phyloP scores from a whole-genome alignment of 2,113 vertebrate genomes.

The Poeciliopsis occidentalis region DNA sequence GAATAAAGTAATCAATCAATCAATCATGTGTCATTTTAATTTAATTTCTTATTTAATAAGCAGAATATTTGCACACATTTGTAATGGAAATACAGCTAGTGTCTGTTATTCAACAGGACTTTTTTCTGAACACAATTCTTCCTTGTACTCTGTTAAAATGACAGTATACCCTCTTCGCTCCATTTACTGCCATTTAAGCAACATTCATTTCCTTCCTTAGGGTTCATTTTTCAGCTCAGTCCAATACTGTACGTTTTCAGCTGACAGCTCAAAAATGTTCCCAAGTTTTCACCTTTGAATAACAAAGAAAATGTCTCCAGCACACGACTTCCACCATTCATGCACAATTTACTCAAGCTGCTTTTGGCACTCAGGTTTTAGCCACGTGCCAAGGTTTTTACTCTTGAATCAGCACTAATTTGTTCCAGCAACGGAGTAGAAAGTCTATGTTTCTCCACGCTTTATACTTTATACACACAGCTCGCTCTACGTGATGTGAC shows the following conservation, averaged over 20 bases:
- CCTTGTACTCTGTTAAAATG: neutral
- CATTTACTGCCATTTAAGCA: neutral
- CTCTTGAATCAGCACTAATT: neutral
- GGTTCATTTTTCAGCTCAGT: neutral
- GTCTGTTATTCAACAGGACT: neutral
- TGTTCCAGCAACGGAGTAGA: neutral
- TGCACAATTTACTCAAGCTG: neutral
- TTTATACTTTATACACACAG: neutral
- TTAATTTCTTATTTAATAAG: no score
- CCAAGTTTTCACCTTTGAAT: neutral
- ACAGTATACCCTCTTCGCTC: neutral
- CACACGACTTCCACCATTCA: neutral
- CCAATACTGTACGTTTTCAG: neutral
- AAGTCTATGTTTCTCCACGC: neutral
- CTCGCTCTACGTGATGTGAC: neutral
- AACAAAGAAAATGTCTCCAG: slow-evolving; percentile 9
- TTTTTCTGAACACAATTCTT: neutral
- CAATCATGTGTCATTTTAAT: no score
- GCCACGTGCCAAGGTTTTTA: neutral
- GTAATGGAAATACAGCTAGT: neutral
- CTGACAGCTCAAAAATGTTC: neutral
- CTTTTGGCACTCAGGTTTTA: neutral
- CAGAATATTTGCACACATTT: no score
- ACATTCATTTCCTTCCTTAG: neutral
- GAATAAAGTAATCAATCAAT: no score